Conservation (phyloP, 2,113 vertebrate species). For the Himantopus leucocephalus region DNA sequence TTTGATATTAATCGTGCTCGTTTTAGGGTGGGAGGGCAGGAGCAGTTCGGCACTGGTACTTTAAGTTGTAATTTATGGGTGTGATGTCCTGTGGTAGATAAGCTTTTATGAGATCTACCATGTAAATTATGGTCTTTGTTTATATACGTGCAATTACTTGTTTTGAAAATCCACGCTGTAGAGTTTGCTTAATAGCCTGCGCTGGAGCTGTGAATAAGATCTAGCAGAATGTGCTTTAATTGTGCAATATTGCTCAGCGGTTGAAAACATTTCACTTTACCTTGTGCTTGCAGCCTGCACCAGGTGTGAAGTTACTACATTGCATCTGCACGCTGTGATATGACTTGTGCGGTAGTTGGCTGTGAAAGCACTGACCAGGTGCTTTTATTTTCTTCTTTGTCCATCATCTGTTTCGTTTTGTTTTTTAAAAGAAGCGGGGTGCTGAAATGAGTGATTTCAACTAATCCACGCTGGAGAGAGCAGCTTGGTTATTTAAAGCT, state of each 20-base stretch:
- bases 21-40: neutral
- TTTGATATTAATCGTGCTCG: neutral
- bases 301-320: neutral
- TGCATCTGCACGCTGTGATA: neutral
- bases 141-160: conserved; percentile 55
- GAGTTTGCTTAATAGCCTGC: conserved; percentile 17
- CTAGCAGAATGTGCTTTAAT: conserved; percentile 29
- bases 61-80: conserved; percentile 39
- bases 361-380: neutral
- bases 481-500: conserved; percentile 23
- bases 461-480: neutral
- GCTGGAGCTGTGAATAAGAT: conserved; percentile 38
- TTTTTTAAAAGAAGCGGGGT: neutral
- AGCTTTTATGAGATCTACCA: conserved; percentile 42
- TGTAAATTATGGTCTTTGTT: conserved; percentile 56
- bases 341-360: neutral
- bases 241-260: conserved; percentile 16
- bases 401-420: neutral
- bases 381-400: neutral
- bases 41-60: neutral
- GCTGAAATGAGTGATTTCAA: neutral
- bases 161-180: conserved; percentile 25
- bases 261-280: neutral
- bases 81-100: conserved; percentile 26
- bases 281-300: neutral